Conservation (phyloP, 2,888 invertebrate genomes). For the Rotaria macrura region DNA sequence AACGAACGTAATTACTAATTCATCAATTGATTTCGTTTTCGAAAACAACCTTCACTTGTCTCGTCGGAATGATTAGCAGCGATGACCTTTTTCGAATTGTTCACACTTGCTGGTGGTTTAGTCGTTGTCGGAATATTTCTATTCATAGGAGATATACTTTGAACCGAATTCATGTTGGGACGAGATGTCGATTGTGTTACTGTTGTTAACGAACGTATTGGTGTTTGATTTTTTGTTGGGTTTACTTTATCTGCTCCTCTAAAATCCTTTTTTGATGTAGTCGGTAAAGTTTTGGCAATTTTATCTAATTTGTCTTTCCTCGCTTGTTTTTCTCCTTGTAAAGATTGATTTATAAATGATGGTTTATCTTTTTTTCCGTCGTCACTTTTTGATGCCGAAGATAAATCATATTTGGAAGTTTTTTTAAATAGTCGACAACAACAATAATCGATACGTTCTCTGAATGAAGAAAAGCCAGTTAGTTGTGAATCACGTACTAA, state of each 20-base stretch:
- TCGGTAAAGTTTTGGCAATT: background rate
- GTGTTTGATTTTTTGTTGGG: background rate
- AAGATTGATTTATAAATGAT: background rate
- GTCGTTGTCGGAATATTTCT: too few species aligned
- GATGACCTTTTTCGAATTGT: too few species aligned
- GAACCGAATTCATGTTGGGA: background rate
- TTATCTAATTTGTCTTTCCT: background rate
- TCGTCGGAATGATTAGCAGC: too few species aligned
- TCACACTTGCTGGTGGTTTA: too few species aligned
- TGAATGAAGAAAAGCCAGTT: background rate
- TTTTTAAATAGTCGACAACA: background rate
- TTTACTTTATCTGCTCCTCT: background rate
- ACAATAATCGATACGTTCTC: background rate
- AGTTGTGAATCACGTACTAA: background rate
- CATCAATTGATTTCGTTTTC: too few species aligned
- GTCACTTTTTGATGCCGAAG: background rate
- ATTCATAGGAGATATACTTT: background rate
- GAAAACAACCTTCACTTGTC: too few species aligned
- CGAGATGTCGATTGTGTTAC: background rate
- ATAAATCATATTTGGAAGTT: background rate
- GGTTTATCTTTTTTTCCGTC: background rate
- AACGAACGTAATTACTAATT: too few species aligned
- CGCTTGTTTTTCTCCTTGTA: background rate
- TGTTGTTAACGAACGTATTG: background rate
- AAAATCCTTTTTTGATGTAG: background rate